Conservation (phyloP, 2,113 vertebrate genomes). For the Sebastes fasciatus region DNA sequence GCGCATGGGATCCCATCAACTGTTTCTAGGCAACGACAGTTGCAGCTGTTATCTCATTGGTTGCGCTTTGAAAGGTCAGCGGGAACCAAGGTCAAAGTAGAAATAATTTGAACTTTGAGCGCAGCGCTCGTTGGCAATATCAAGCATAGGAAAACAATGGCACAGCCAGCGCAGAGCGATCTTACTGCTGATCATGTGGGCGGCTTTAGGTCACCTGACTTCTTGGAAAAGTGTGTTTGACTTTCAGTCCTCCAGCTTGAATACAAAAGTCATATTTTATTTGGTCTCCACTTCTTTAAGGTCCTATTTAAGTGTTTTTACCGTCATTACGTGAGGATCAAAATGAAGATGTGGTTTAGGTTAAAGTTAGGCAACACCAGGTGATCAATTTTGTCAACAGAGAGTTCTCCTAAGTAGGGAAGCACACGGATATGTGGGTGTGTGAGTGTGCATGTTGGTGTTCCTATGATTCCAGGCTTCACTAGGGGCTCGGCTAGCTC, state of each 20-base stretch:
- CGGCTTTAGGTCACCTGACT: not conserved
- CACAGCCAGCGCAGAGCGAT: no score
- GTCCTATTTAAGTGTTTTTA: not conserved
- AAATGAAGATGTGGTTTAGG: not conserved
- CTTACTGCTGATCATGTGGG: no score
- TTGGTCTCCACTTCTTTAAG: slow-evolving; percentile 13
- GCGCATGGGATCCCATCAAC: no score
- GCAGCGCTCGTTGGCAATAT: no score
- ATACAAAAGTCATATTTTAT: slow-evolving; percentile 3
- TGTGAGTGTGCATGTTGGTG: slow-evolving; percentile 46
- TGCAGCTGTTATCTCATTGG: no score
- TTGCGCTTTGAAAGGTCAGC: no score
- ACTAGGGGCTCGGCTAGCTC: slow-evolving; percentile 42
- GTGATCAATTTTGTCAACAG: not conserved
- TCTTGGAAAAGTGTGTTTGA: not conserved
- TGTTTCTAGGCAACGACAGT: no score
- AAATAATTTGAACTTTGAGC: no score
- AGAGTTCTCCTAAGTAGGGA: not conserved
- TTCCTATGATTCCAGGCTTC: slow-evolving; percentile 54
- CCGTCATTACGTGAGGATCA: not conserved
- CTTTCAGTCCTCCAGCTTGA: not conserved
- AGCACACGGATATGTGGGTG: not conserved
- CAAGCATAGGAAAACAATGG: no score
- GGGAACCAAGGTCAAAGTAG: no score
- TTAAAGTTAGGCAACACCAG: slow-evolving; percentile 6